phyloP scores from a whole-genome alignment of 2,797 vertebrate species.

The Diplodus sargus region DNA sequence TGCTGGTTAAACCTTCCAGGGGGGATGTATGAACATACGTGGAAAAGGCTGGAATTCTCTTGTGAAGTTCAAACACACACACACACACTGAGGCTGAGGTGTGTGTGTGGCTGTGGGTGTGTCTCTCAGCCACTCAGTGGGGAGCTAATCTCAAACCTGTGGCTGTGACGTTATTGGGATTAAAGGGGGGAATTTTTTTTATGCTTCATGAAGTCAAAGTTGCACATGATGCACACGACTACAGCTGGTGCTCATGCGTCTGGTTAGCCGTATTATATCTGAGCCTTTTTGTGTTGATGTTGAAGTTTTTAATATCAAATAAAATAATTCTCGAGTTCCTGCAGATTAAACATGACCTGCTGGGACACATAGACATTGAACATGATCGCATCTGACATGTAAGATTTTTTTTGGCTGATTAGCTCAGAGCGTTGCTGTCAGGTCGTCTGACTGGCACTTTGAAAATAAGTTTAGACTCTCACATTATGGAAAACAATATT shows the following conservation, averaged over 20 bases:
- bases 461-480: constrained; percentile 1
- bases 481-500: background rate
- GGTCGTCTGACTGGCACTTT: constrained; percentile 10
- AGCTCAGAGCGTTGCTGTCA: constrained; percentile 10
- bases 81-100: constrained; percentile 21
- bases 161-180: constrained; percentile 70
- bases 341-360: background rate
- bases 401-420: background rate
- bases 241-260: constrained; percentile 28
- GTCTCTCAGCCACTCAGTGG: constrained; percentile 38
- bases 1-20: constrained; percentile 27
- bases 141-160: constrained; percentile 71
- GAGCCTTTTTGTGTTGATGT: background rate
- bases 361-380: background rate
- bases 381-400: constrained; percentile 18
- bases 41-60: constrained; percentile 25
- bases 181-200: constrained; percentile 58
- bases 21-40: constrained; percentile 17
- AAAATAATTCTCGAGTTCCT: background rate
- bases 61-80: constrained; percentile 12
- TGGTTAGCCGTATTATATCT: background rate
- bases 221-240: constrained; percentile 45
- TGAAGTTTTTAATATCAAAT: no score
- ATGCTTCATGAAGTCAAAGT: constrained; percentile 33
- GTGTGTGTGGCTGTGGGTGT: constrained; percentile 34